Evolutionary conservation across 1,140 invertebrate species (phyloP).

Genomic region (Drosophila miranda): DNA sequence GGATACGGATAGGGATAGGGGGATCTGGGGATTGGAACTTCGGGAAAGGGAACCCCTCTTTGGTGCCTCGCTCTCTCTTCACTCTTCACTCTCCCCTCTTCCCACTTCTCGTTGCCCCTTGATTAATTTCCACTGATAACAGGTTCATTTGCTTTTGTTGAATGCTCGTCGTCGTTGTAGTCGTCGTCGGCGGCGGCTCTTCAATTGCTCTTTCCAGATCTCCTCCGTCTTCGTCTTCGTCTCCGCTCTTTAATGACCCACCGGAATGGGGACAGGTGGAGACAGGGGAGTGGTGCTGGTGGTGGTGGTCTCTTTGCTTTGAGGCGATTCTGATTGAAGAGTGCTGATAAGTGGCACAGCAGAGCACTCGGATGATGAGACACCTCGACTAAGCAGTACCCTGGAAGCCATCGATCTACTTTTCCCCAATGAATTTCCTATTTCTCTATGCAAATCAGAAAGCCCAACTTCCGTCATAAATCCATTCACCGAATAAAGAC

Average conservation of each 20-base stretch:
- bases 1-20: conserved; percentile 4
- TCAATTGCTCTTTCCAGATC: conserved; percentile 65
- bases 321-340: conserved; percentile 23
- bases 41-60: conserved; percentile 1
- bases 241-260: conserved; percentile 38
- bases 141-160: conserved; percentile 81
- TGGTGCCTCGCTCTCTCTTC: too few species aligned
- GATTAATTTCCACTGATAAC: conserved; percentile 81
- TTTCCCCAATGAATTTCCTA: background rate
- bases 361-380: background rate
- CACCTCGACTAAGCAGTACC: conserved; percentile 35
- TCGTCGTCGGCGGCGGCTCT: conserved; percentile 55
- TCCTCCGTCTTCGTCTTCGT: conserved; percentile 24
- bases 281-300: conserved; percentile 5
- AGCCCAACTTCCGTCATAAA: conserved; percentile 46
- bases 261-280: conserved; percentile 31
- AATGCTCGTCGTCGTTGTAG: conserved; percentile 3
- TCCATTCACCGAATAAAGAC: conserved; percentile 7
- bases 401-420: conserved; percentile 1
- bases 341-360: conserved; percentile 22
- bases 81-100: too few species aligned
- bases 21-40: background rate
- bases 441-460: conserved; percentile 39
- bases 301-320: conserved; percentile 16
- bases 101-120: conserved; percentile 5